Conservation (phyloP, 2,888 invertebrate genomes). For the Molorchus minor region DNA sequence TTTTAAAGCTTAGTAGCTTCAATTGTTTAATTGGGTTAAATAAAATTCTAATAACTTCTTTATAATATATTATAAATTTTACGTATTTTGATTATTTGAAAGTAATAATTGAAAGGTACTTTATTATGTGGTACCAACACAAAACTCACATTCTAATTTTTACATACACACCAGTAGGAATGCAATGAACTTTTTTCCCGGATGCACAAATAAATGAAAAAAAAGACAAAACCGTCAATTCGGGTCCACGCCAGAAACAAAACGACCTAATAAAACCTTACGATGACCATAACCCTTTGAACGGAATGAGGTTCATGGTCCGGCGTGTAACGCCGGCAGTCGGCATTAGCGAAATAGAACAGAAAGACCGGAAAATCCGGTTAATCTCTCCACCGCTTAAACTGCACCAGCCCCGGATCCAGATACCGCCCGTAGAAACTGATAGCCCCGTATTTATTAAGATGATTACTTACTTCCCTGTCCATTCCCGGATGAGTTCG, state of each 20-base stretch:
- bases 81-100: too few species aligned
- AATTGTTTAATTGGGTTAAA: too few species aligned
- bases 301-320: constrained; percentile 31
- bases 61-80: too few species aligned
- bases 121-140: too few species aligned
- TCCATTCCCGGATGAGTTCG: constrained; percentile 27
- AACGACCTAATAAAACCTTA: constrained; percentile 40
- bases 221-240: too few species aligned
- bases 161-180: too few species aligned
- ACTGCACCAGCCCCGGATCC: constrained; percentile 35
- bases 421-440: constrained; percentile 28
- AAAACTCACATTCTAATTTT: too few species aligned
- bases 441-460: constrained; percentile 32
- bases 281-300: constrained; percentile 39
- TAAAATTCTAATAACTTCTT: too few species aligned
- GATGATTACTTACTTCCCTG: constrained; percentile 37
- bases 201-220: too few species aligned
- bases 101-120: too few species aligned
- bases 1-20: too few species aligned
- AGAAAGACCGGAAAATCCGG: constrained; percentile 44
- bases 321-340: constrained; percentile 23
- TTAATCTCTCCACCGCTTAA: constrained; percentile 48
- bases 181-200: too few species aligned
- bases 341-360: constrained; percentile 38
- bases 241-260: constrained; percentile 5